Evolutionary conservation across 2,797 vertebrate species (phyloP).

Genomic region (Sciaenops ocellatus): DNA sequence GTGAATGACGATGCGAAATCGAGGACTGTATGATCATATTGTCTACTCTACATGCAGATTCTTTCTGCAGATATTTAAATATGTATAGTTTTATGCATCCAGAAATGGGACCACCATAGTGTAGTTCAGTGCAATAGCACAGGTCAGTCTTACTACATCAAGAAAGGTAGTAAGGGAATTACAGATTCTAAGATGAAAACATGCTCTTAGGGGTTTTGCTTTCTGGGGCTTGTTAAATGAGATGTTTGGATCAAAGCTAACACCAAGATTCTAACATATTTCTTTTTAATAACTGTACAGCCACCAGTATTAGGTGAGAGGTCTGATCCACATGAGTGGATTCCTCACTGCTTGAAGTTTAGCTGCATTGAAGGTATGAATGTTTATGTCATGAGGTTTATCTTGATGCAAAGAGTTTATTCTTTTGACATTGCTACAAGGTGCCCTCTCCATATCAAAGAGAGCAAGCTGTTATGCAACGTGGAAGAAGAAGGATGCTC

Average conservation of each 20-base stretch:
- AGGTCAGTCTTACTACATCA: slow-evolving; percentile 8
- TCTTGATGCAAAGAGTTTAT: not conserved
- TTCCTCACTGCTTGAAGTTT: slow-evolving; percentile 15
- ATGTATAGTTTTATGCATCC: slow-evolving; percentile 25
- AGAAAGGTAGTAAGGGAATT: slow-evolving; percentile 36
- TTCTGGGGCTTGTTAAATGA: slow-evolving; percentile 48
- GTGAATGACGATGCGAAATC: slow-evolving; percentile 18
- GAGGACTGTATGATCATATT: slow-evolving; percentile 8
- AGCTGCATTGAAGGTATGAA: not conserved
- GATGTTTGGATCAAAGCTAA: slow-evolving; percentile 54
- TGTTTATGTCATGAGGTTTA: slow-evolving; percentile 27
- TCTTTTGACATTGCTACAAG: not conserved
- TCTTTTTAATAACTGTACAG: slow-evolving; percentile 31
- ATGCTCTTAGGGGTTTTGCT: slow-evolving; percentile 19
- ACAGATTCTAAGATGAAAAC: slow-evolving; percentile 42
- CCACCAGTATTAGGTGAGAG: slow-evolving; percentile 18
- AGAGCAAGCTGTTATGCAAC: not conserved
- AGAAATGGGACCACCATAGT: slow-evolving; percentile 14
- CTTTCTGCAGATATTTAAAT: slow-evolving; percentile 34
- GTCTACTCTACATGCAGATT: slow-evolving; percentile 21
- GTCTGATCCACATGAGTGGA: slow-evolving; percentile 19
- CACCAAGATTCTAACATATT: slow-evolving; percentile 21
- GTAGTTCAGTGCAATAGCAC: not conserved
- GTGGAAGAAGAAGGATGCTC: not conserved
- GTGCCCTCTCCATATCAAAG: slow-evolving; percentile 9